These are phyloP conservation scores for Aplysina aerophoba DNA, from an alignment of 37 sponge, comb jelly and placozoan species.

Conservation along the genomic window DNA sequence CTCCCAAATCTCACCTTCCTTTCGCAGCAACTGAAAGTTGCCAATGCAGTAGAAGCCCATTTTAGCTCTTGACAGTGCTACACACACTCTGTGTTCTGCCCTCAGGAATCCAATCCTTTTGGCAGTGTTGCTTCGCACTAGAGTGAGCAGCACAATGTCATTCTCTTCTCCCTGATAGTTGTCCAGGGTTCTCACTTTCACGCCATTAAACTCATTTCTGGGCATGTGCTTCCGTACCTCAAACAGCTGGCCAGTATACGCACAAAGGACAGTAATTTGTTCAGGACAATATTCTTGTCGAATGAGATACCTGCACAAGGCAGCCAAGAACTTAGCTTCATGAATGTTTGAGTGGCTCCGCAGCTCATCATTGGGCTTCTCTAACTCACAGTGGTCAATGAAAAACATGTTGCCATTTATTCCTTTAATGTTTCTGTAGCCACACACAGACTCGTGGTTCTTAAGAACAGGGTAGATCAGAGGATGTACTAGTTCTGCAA, in stretches of 20 bases:
- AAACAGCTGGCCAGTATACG: conserved; percentile 87
- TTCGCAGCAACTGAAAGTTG: conserved; percentile 67
- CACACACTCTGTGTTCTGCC: conserved; percentile 65
- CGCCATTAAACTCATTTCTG: conserved; percentile 58
- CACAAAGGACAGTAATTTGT: conserved; percentile 84
- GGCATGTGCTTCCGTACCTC: conserved; percentile 49
- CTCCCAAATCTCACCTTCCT: conserved; percentile 62
- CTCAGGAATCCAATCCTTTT: conserved; percentile 80
- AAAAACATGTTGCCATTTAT: conserved; percentile 68
- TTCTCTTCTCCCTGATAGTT: conserved; percentile 98
- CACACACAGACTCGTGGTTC: conserved; percentile 52
- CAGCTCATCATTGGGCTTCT: conserved; percentile 40
- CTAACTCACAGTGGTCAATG: conserved; percentile 56
- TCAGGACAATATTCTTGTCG: conserved; percentile 56
- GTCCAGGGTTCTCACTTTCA: conserved; percentile 77
- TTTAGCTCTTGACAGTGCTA: conserved; percentile 77
- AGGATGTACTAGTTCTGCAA: conserved; percentile 54
- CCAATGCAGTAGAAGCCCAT: conserved; percentile 74
- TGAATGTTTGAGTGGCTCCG: conserved; percentile 42
- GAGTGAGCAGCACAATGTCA: conserved; percentile 86
- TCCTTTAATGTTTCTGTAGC: conserved; percentile 64
- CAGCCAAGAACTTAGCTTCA: conserved; percentile 54
- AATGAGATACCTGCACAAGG: conserved; percentile 47
- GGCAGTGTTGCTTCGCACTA: conserved; percentile 75
- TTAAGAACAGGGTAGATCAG: conserved; percentile 35